Evolutionary conservation across 2,888 invertebrate species (phyloP).

Genomic region (Cordilura impudica): DNA sequence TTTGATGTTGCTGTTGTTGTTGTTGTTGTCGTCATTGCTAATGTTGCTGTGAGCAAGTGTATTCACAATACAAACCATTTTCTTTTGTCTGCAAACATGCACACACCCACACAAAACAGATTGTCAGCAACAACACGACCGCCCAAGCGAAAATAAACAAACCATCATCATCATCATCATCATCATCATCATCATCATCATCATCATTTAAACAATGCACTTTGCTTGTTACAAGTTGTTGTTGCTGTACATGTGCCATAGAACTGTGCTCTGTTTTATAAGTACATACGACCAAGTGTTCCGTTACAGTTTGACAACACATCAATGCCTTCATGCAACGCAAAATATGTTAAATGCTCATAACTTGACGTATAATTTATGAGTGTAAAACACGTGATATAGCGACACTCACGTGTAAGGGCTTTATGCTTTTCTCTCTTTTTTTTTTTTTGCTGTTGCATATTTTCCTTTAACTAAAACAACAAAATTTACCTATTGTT

Average conservation of each 20-base stretch:
- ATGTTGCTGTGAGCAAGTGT: neutral
- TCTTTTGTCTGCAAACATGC: constrained; percentile 41
- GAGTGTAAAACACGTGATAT: constrained; percentile 68
- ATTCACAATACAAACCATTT: constrained; percentile 23
- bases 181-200: constrained; percentile 23
- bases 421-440: constrained; percentile 21
- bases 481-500: neutral
- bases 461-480: constrained; percentile 10
- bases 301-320: constrained; percentile 55
- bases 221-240: constrained; percentile 33
- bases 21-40: too few relatives aligned
- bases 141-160: constrained; percentile 3
- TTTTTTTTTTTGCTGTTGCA: neutral
- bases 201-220: constrained; percentile 37
- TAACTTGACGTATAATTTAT: constrained; percentile 71
- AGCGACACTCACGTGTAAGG: constrained; percentile 63
- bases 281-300: neutral
- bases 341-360: constrained; percentile 70
- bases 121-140: constrained; percentile 49
- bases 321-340: constrained; percentile 61
- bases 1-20: neutral
- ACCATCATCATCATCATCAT: constrained; percentile 18
- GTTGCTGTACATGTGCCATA: neutral
- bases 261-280: constrained; percentile 15
- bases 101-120: constrained; percentile 36